Percentiles rank a stretch among this genome's conserved stretches.
Evolutionary conservation across 2,888 invertebrate genomes (phyloP).

Genomic region (Eueremaeus valkanovi): DNA sequence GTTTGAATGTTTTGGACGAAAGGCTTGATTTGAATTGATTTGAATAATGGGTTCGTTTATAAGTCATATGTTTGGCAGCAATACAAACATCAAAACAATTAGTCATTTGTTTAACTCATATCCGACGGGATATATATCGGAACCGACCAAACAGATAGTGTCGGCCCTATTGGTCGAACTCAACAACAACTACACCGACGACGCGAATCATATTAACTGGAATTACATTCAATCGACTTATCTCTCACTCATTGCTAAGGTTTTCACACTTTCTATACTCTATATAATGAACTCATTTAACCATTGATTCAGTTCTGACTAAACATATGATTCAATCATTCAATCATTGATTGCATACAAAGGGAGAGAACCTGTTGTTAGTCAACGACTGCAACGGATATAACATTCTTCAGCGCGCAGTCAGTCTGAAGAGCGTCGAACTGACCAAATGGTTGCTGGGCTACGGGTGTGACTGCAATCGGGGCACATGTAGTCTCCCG

Average conservation of each 20-base stretch:
- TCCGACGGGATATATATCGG: conserved; percentile 41
- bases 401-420: conserved; percentile 69
- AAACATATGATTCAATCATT: neutral
- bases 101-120: conserved; percentile 27
- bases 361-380: conserved; percentile 66
- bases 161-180: conserved; percentile 45
- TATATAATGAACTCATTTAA: no score
- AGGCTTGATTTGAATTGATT: neutral
- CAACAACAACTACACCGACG: conserved; percentile 26
- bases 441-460: conserved; percentile 65
- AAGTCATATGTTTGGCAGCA: conserved; percentile 9
- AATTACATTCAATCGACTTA: conserved; percentile 17
- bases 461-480: conserved; percentile 63
- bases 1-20: no score
- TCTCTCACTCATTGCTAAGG: conserved; percentile 9
- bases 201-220: conserved; percentile 30
- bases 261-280: neutral
- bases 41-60: conserved; percentile 7
- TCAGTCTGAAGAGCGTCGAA: conserved; percentile 66
- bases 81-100: conserved; percentile 1
- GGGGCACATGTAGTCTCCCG: conserved; percentile 63
- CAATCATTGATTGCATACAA: conserved; percentile 44
- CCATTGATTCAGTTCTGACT: no score
- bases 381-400: conserved; percentile 66
- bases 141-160: conserved; percentile 43